A percentile compares a stretch with the other conserved stretches of the same genome.
phyloP scores from a whole-genome alignment of 2,797 vertebrate species.

The Yasuhikotakia modesta region DNA sequence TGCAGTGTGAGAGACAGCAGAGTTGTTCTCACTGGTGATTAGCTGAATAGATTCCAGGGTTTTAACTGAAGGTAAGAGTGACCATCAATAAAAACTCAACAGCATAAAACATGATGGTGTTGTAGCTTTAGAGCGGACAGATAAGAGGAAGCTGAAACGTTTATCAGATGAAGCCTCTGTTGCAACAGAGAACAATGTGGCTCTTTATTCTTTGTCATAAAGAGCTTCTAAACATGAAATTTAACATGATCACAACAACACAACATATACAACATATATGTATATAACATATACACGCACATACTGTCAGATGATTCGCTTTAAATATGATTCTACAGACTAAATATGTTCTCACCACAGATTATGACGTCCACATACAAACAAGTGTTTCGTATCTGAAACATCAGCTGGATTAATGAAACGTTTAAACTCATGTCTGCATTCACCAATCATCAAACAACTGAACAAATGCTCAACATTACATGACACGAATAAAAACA shows the following conservation, averaged over 20 bases:
- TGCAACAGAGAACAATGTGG: no score
- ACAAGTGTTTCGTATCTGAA: no score
- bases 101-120: not conserved
- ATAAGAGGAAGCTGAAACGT: constrained; percentile 18
- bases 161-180: no score
- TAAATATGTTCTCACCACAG: not conserved
- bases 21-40: no score
- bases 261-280: not conserved
- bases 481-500: not conserved
- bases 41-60: no score
- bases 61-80: not conserved
- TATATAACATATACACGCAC: no score
- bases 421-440: not conserved
- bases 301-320: not conserved
- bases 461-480: not conserved
- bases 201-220: no score
- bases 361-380: not conserved
- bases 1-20: no score
- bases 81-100: no score
- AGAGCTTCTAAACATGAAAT: no score
- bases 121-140: not conserved
- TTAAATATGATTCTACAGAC: not conserved
- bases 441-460: not conserved
- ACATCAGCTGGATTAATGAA: not conserved
- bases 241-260: not conserved